Evolutionary conservation across 2,113 vertebrate genomes (phyloP), one percentile per base, ranked within the genome.

Genomic region (Dryoscopus gambensis): DNA sequence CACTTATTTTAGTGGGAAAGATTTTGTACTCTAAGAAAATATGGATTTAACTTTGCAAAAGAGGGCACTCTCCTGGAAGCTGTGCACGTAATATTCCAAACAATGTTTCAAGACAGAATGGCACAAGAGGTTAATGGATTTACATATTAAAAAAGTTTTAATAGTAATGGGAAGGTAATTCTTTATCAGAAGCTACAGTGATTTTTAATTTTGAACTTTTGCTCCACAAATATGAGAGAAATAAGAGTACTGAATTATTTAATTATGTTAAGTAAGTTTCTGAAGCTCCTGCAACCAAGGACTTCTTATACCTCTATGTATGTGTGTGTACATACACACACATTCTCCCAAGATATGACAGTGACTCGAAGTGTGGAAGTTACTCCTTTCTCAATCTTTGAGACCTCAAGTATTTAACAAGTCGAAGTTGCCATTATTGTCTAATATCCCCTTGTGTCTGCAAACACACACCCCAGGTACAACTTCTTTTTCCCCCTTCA

Each of bases 401-500:
- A 71, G 24, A 14, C 9, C 18, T 4, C n/a, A 42, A 47, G 10
- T 28, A 60, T 17, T 76, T 44, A 59, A 40, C 2, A 42, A 47
- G 22, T 28, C 15, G 0, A 8, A 56, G n/a, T 15, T 40, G 68
- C 21, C 21, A 14, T 23, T 59, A 17, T 10, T 46, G 60, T 21
- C 44, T 28, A 40, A 30, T 57, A 83, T 14, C 39, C 28, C 40
- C 53, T 39, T 37, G 35, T 56, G 57, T 62, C 40, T 76, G 39
- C 39, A 87, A 74, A 57, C n/a, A 74, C n/a, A 28, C 21, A n/a
- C 2, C 3, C 13, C 47, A 27, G 4, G 6, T 31, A 80, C 7
- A 31, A 53, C 2, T 3, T 31, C 0, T 5, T 1, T 19, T 5
- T 0, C 3, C 5, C 1, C 8, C 7, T 0, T 4, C 11, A 31